Percentiles rank a stretch among this genome's conserved stretches.
Evolutionary conservation across 2,888 invertebrate species (phyloP).

Genomic region (Macrosiphum euphorbiae): DNA sequence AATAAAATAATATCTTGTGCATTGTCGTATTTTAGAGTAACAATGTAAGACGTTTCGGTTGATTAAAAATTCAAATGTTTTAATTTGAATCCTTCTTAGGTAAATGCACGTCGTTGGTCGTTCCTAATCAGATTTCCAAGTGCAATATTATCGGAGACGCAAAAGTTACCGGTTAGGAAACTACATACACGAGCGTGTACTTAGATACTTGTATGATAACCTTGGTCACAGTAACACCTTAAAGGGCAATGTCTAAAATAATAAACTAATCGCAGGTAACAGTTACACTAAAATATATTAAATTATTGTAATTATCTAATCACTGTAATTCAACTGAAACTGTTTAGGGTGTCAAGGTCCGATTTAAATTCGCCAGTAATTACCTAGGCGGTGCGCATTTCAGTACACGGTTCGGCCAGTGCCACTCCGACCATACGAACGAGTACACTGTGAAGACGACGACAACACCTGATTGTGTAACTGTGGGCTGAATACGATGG

Average conservation of each 20-base stretch:
- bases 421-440: not conserved
- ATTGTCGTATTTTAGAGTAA: not conserved
- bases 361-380: not conserved
- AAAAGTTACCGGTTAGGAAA: no score
- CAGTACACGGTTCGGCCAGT: not conserved
- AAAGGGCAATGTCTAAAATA: not conserved
- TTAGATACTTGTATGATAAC: not conserved
- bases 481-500: slow-evolving; percentile 1
- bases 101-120: no score
- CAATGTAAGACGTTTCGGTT: not conserved
- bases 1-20: not conserved
- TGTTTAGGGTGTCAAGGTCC: not conserved
- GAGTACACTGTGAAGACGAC: not conserved
- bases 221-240: not conserved
- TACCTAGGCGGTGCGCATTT: not conserved
- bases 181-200: not conserved
- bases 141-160: no score
- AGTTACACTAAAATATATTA: not conserved
- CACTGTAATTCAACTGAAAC: not conserved
- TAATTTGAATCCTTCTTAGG: no score
- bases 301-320: not conserved
- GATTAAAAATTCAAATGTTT: not conserved
- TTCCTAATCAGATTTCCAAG: no score
- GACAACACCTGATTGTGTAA: no score
- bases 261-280: not conserved